Evolutionary conservation across 1,140 invertebrate genomes (phyloP).

Genomic region (Mercenaria mercenaria): DNA sequence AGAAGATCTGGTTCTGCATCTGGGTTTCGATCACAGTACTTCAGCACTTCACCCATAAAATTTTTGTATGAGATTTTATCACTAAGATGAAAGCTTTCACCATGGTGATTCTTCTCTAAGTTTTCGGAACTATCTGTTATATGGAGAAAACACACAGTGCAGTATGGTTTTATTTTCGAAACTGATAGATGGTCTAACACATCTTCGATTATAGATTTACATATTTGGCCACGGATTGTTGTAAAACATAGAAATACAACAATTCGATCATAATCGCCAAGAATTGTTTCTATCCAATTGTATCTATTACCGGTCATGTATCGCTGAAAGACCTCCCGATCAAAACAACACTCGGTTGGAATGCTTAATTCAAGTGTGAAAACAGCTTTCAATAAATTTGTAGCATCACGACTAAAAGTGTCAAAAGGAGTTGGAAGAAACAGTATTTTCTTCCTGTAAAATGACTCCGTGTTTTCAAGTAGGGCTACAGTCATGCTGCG

Average conservation of each 20-base stretch:
- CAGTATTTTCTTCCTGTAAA: not conserved
- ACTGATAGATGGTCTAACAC: not conserved
- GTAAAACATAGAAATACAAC: conserved; percentile 25
- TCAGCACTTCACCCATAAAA: not conserved
- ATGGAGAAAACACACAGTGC: not conserved
- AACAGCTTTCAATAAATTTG: not conserved
- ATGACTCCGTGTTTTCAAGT: not conserved
- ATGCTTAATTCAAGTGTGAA: not conserved
- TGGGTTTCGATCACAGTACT: not conserved
- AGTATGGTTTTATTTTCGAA: not conserved
- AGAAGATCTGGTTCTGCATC: not conserved
- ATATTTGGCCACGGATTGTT: not conserved
- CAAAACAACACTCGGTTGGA: conserved; percentile 17
- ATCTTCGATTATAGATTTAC: not conserved
- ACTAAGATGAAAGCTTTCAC: not conserved
- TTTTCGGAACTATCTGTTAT: not conserved
- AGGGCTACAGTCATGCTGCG: not conserved
- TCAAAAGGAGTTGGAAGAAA: conserved; percentile 11
- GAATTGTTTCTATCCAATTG: not conserved
- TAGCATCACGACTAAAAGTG: not conserved
- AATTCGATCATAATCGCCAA: not conserved
- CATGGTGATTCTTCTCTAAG: not conserved
- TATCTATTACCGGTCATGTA: not conserved
- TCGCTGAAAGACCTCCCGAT: not conserved
- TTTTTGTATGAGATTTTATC: not conserved